Base-by-base conservation (phyloP, 2,888 invertebrate genomes). In the Drosophila multiciliata region DNA sequence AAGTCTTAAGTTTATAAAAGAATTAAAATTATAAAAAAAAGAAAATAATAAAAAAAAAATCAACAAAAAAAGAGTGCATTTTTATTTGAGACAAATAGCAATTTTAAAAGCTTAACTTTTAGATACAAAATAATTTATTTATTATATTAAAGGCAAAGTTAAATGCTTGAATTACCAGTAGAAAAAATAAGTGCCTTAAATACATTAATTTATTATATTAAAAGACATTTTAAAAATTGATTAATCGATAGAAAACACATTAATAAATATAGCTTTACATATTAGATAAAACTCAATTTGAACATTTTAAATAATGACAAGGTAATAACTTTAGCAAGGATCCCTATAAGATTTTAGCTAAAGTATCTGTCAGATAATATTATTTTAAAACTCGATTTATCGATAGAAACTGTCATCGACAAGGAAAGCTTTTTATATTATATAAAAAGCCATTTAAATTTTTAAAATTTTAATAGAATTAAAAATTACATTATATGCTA, bases 1-100 rank as follows among this genome's bases (percentile, higher is more conserved):
- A 92, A 92, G 92, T 91, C 92, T 92, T 92, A 92, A 92, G 92
- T 92, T 92, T 92, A 92, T 92, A 92, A 92, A 86, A 91, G 90
- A 90, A 92, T 91, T 91, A 91, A 90, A 85, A 91, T 87, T 87
- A 92, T 90, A 89, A 90, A 91, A 91, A 91, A 89, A 89, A 91
- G 81, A 68, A 79, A 73, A 72, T 80, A 78, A 80, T 76, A 83
- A 83, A 78, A 75, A 26, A 81, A 72, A 75, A 73, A 57, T 32
- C 8, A 69, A 63, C 40, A 66, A 73, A 65, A 61, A 59, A 29
- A 36, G 11, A 1, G 6, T 3, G 45, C 23, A 23, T 23, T 45
- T 23, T 45, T 45, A 20, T 15, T 45, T 8, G 1, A 45, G 17
- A 8, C 0, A 29, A 29, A 29, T 29, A 29, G 29, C 29, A 35